Percentiles rank a stretch among this genome's conserved stretches.
Conservation (phyloP, 2,113 vertebrate species). For the Channa argus region DNA sequence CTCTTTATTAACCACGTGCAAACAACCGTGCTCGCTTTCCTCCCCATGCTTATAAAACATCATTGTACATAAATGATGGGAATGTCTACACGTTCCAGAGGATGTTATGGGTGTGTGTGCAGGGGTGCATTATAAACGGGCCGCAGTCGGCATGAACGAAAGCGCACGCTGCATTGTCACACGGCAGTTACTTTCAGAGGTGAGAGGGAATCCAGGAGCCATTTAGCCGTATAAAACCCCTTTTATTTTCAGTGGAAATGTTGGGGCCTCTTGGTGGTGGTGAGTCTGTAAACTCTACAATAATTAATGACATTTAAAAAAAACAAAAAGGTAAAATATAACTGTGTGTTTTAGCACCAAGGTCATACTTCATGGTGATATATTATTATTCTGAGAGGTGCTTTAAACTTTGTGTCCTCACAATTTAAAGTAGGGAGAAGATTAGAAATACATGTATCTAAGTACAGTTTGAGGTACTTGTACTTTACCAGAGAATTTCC, state of each 20-base stretch:
- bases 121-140: conserved; percentile 25
- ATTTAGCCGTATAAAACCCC: conserved; percentile 32
- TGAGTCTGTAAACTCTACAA: conserved; percentile 22
- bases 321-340: too few relatives aligned
- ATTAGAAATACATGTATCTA: background rate
- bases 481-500: too few relatives aligned
- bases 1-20: conserved; percentile 48
- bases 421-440: background rate
- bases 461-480: too few relatives aligned
- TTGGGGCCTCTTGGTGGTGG: conserved; percentile 17
- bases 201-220: conserved; percentile 37
- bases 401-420: background rate
- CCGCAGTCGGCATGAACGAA: conserved; percentile 16
- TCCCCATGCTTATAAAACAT: conserved; percentile 22
- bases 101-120: conserved; percentile 7
- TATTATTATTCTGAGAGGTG: background rate
- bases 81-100: background rate
- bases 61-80: conserved; percentile 19
- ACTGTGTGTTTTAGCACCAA: too few relatives aligned
- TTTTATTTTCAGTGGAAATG: conserved; percentile 47
- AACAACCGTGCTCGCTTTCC: conserved; percentile 39
- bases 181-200: conserved; percentile 11
- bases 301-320: too few relatives aligned
- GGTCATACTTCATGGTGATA: too few relatives aligned
- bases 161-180: conserved; percentile 1